Conservation (phyloP, 23 tunicate genomes). For the Halocynthia roretzi region DNA sequence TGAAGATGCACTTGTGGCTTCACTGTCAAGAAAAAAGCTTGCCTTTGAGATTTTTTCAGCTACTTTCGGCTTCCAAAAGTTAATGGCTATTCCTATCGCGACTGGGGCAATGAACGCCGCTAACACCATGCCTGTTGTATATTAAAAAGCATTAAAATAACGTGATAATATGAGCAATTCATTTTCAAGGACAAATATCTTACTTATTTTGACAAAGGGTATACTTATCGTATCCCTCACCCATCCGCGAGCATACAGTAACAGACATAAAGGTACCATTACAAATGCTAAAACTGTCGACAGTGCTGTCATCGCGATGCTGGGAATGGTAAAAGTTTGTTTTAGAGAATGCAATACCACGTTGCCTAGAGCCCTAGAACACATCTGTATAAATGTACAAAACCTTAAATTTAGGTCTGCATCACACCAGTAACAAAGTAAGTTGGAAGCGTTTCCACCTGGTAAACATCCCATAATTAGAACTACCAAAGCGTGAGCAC, state of each 20-base stretch:
- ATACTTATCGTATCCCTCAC: conserved; percentile 9
- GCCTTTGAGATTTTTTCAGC: conserved; percentile 20
- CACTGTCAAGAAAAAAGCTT: neutral
- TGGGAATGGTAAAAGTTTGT: neutral
- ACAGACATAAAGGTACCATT: conserved; percentile 40
- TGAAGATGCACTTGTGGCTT: neutral
- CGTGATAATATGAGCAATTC: too few species aligned
- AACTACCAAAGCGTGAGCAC: conserved; percentile 25
- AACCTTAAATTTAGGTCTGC: conserved; percentile 37
- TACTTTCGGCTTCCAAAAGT: conserved; percentile 15
- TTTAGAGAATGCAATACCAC: too few species aligned
- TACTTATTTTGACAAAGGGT: conserved; percentile 28
- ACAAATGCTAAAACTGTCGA: conserved; percentile 36
- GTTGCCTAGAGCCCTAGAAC: too few species aligned
- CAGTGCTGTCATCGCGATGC: conserved; percentile 41
- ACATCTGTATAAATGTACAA: neutral
- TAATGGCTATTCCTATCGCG: conserved; percentile 21
- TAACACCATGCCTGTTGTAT: conserved; percentile 7
- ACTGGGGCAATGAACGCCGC: conserved; percentile 24
- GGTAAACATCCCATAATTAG: conserved; percentile 40
- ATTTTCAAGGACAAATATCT: neutral
- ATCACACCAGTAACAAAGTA: conserved; percentile 24
- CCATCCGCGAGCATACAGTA: conserved; percentile 12
- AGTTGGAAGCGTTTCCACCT: conserved; percentile 35
- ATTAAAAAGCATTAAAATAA: neutral